A percentile compares a stretch with the other conserved stretches of the same genome.
Evolutionary conservation across 2,888 invertebrate species (phyloP).

Genomic region (Podabrus alpinus): DNA sequence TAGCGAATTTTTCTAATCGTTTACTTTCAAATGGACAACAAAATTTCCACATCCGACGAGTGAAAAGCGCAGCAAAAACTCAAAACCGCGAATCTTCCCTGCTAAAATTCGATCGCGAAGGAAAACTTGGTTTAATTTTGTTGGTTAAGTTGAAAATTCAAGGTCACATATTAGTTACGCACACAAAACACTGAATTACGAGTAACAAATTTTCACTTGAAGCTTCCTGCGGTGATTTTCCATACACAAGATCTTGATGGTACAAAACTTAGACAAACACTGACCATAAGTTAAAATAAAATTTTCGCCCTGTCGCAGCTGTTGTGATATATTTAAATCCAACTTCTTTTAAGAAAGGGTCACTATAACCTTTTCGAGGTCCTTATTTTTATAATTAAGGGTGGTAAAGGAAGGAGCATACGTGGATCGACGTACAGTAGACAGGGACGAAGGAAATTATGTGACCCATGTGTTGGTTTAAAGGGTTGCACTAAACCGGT

Average conservation of each 20-base stretch:
- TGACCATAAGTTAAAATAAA: constrained; percentile 37
- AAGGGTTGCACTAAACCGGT: constrained; percentile 34
- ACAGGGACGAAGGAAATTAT: constrained; percentile 9
- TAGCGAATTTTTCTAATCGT: too few relatives aligned
- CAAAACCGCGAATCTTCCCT: too few relatives aligned
- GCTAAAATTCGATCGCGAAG: not conserved
- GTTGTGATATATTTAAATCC: constrained; percentile 26
- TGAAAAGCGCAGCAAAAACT: too few relatives aligned
- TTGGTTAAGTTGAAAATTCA: not conserved
- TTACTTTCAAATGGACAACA: too few relatives aligned
- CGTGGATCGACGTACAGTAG: not conserved
- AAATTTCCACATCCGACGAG: too few relatives aligned
- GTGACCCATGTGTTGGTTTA: not conserved
- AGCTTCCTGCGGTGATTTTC: not conserved
- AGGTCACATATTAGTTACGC: not conserved
- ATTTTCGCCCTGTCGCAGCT: constrained; percentile 35
- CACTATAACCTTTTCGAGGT: constrained; percentile 31
- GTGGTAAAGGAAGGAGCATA: constrained; percentile 2
- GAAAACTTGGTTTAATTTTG: not conserved
- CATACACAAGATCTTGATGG: constrained; percentile 13
- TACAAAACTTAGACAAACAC: constrained; percentile 31
- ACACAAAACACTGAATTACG: not conserved
- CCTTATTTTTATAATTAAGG: constrained; percentile 5
- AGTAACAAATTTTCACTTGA: not conserved
- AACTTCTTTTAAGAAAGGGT: constrained; percentile 45